Evolutionary conservation across 2,888 invertebrate species (phyloP).

Genomic region (Drosophila fulvimacula): DNA sequence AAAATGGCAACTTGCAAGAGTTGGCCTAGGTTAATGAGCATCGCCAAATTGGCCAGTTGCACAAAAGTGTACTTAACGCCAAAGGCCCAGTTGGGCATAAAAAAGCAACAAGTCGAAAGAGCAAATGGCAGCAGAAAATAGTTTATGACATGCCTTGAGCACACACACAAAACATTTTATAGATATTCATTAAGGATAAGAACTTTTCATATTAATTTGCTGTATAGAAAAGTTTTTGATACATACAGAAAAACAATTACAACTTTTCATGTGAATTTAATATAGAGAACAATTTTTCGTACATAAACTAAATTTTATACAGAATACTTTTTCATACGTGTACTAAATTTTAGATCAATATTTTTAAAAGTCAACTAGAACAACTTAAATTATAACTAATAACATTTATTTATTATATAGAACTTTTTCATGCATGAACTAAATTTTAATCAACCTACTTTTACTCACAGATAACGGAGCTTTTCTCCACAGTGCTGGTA

Average conservation of each 20-base stretch:
- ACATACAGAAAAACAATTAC: too few relatives aligned
- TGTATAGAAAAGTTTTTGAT: not conserved
- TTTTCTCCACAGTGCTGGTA: conserved; percentile 87
- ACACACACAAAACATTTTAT: not conserved
- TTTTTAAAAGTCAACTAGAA: not conserved
- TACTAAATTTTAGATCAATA: not conserved
- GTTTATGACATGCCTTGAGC: not conserved
- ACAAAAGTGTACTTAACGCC: conserved; percentile 27
- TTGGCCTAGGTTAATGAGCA: conserved; percentile 62
- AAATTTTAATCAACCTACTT: not conserved
- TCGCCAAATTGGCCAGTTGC: conserved; percentile 35
- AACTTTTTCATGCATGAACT: not conserved
- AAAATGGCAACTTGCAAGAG: conserved; percentile 43
- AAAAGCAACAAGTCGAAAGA: not conserved
- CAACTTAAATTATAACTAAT: not conserved
- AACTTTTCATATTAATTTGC: not conserved
- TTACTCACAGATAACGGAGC: conserved; percentile 86
- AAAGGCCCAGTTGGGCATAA: conserved; percentile 1
- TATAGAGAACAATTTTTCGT: not conserved
- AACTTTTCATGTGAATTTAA: too few relatives aligned
- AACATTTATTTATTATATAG: not conserved
- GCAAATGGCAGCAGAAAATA: not conserved
- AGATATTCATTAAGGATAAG: not conserved
- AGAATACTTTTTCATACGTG: not conserved
- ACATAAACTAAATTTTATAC: not conserved